Conservation (phyloP, 2,797 vertebrate genomes). For the Aeoliscus strigatus region DNA sequence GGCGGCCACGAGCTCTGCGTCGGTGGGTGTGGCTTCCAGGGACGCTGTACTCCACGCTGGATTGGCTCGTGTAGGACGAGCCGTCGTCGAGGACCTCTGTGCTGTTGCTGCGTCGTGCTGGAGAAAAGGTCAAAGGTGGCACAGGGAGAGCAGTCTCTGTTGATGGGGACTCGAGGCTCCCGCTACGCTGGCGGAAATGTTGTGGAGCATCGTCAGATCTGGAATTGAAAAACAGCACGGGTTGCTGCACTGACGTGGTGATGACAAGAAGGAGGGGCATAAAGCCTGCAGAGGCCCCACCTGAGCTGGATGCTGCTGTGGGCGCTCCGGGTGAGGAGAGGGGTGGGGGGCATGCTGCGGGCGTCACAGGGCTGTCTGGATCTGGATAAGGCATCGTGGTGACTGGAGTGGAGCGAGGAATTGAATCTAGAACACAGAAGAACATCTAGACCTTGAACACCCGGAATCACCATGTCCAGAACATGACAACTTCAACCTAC, state of each 20-base stretch:
- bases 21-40: constrained; percentile 75
- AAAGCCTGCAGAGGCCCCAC: constrained; percentile 53
- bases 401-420: constrained; percentile 48
- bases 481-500: no score
- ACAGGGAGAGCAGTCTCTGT: constrained; percentile 68
- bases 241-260: background rate
- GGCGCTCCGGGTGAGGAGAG: constrained; percentile 88
- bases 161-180: constrained; percentile 92
- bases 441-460: constrained; percentile 39
- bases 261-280: background rate
- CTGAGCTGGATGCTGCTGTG: constrained; percentile 93
- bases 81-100: constrained; percentile 92
- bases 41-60: constrained; percentile 83
- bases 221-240: constrained; percentile 11
- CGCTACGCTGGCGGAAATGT: constrained; percentile 87
- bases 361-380: constrained; percentile 81
- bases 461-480: no score
- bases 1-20: constrained; percentile 77
- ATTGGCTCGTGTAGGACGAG: constrained; percentile 96
- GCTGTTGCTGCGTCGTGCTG: constrained; percentile 87
- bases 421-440: constrained; percentile 66
- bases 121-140: constrained; percentile 70
- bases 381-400: constrained; percentile 77
- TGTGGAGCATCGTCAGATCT: constrained; percentile 80
- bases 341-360: constrained; percentile 92